phyloP scores from a whole-genome alignment of 2,888 invertebrate genomes.

The Micoletzkya japonica region DNA sequence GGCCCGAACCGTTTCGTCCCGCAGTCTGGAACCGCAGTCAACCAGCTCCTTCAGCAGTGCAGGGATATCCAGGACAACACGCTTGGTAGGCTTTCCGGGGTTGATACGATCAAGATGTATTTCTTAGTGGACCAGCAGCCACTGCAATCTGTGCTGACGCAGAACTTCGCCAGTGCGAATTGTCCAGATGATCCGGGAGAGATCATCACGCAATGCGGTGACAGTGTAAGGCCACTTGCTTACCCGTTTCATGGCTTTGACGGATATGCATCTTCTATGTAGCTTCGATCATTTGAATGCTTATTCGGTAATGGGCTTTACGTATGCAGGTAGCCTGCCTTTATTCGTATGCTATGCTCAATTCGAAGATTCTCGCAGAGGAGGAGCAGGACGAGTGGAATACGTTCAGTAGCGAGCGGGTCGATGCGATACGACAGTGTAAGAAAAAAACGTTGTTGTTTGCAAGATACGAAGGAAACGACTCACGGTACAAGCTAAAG shows the following conservation, averaged over 20 bases:
- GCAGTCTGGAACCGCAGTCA: constrained; percentile 53
- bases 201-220: constrained; percentile 57
- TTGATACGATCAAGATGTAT: too few species aligned
- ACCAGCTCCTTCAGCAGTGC: constrained; percentile 57
- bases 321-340: constrained; percentile 50
- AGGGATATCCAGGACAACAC: constrained; percentile 53
- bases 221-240: constrained; percentile 53
- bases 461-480: too few species aligned
- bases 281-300: too few species aligned
- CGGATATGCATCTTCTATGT: too few species aligned
- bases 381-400: constrained; percentile 56
- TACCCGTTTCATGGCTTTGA: too few species aligned
- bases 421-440: constrained; percentile 52
- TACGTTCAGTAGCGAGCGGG: constrained; percentile 44
- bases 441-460: too few species aligned
- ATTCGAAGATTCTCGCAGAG: constrained; percentile 56
- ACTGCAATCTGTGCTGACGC: constrained; percentile 45
- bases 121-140: constrained; percentile 57
- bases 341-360: constrained; percentile 58
- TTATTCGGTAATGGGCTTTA: too few species aligned
- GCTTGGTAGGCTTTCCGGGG: constrained; percentile 35
- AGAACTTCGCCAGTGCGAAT: constrained; percentile 39
- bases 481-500: too few species aligned
- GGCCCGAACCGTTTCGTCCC: constrained; percentile 54
- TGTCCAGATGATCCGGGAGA: constrained; percentile 61